Evolutionary conservation across 2,797 vertebrate genomes (phyloP).

Genomic region (Tiaroga cobitis): DNA sequence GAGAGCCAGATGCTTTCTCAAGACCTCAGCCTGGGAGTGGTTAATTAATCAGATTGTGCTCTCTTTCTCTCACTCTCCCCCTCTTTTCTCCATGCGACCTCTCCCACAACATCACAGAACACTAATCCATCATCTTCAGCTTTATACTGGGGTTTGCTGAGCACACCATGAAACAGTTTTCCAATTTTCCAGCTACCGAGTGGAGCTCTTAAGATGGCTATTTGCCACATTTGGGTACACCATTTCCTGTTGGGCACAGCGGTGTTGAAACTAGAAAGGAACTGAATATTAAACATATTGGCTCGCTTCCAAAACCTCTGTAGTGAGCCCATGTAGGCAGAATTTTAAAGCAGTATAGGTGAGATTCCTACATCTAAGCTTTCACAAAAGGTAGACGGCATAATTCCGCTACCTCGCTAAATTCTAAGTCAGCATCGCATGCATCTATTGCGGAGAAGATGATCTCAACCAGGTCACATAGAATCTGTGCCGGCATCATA

Average conservation of each 20-base stretch:
- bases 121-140: conserved; percentile 56
- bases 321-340: conserved; percentile 6
- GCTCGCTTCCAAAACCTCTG: conserved; percentile 13
- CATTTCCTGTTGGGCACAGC: conserved; percentile 9
- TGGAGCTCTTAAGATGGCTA: conserved; percentile 27
- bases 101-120: conserved; percentile 39
- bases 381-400: neutral
- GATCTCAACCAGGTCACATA: neutral
- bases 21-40: conserved; percentile 65
- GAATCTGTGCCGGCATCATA: neutral
- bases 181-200: conserved; percentile 9
- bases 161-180: conserved; percentile 37
- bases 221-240: conserved; percentile 34
- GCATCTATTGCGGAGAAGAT: neutral
- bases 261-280: conserved; percentile 21
- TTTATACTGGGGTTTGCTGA: conserved; percentile 19
- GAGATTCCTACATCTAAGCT: neutral
- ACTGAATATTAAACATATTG: conserved; percentile 21
- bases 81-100: neutral
- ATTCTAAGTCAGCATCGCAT: neutral
- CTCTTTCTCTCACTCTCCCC: neutral
- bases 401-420: neutral
- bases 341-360: conserved; percentile 22
- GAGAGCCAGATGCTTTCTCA: conserved; percentile 69
- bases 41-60: conserved; percentile 75